These are phyloP conservation scores for Morbakka virulenta DNA, from an alignment of 30 jellyfish, hydroid and myxozoan genomes.

Conservation along the genomic window DNA sequence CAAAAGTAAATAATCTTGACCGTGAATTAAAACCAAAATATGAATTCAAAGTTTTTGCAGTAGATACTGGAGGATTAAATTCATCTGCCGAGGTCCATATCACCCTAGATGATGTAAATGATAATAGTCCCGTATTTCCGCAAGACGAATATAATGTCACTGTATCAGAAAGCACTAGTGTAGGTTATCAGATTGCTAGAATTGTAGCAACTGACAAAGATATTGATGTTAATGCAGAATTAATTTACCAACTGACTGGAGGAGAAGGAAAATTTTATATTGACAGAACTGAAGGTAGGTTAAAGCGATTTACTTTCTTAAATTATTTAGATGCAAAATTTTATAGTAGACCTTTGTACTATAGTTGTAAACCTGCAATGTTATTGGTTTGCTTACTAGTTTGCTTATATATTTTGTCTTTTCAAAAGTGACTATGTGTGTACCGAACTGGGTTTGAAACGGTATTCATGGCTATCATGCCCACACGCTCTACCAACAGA, in stretches of 20 bases:
- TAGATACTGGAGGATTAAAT: slow-evolving; percentile 45
- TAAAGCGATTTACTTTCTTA: not conserved
- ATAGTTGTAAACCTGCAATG: too few relatives aligned
- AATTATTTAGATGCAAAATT: not conserved
- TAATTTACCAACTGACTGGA: slow-evolving; percentile 66
- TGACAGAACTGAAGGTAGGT: slow-evolving; percentile 45
- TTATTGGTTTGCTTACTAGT: too few relatives aligned
- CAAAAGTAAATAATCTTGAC: slow-evolving; percentile 34
- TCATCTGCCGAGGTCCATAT: slow-evolving; percentile 43
- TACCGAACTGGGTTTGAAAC: too few relatives aligned
- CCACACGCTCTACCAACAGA: too few relatives aligned
- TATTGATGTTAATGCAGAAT: slow-evolving; percentile 49
- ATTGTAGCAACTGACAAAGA: slow-evolving; percentile 70
- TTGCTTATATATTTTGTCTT: too few relatives aligned
- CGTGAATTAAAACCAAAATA: slow-evolving; percentile 16
- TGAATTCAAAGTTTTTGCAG: slow-evolving; percentile 18
- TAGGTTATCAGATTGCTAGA: slow-evolving; percentile 41
- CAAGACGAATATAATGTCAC: slow-evolving; percentile 31
- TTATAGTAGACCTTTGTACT: not conserved
- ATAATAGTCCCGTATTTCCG: slow-evolving; percentile 67
- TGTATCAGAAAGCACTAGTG: slow-evolving; percentile 47
- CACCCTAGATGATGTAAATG: slow-evolving; percentile 73
- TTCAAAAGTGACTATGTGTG: too few relatives aligned
- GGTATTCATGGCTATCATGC: too few relatives aligned
- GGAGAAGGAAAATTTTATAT: slow-evolving; percentile 49